A percentile compares a stretch with the other conserved stretches of the same genome.
Conservation (phyloP, 2,113 vertebrate genomes). For the Protomyctophum bolini region DNA sequence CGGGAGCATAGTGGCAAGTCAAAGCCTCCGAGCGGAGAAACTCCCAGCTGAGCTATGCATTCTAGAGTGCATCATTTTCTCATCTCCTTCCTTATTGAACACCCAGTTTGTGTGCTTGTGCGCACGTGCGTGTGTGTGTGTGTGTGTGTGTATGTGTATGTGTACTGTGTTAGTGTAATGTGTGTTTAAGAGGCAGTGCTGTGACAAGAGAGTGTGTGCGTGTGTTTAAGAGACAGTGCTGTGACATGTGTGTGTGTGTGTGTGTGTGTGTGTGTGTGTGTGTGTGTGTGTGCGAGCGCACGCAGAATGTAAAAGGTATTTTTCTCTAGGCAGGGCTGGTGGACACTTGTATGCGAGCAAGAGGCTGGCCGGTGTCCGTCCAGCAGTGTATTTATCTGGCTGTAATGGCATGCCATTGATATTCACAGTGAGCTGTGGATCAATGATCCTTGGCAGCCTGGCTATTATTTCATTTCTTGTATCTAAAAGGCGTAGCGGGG, state of each 20-base stretch:
- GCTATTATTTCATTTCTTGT: slow-evolving; percentile 69
- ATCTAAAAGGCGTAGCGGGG: slow-evolving; percentile 54
- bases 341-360: too few species aligned
- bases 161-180: neutral
- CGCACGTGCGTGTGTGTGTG: neutral
- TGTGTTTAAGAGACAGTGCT: neutral
- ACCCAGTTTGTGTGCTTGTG: neutral
- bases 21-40: neutral
- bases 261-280: neutral
- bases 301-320: neutral
- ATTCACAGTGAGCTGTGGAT: slow-evolving; percentile 69
- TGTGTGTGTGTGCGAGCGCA: neutral
- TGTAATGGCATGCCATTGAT: slow-evolving; percentile 68
- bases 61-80: slow-evolving; percentile 23
- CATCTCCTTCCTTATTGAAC: neutral
- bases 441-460: slow-evolving; percentile 62
- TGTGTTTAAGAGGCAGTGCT: neutral
- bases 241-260: slow-evolving; percentile 9
- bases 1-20: neutral
- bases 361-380: slow-evolving; percentile 24
- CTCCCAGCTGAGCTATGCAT: neutral
- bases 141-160: neutral
- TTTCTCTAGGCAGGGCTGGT: too few species aligned
- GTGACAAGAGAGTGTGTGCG: too few species aligned
- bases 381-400: slow-evolving; percentile 56